phyloP scores from a whole-genome alignment of 2,797 vertebrate genomes.

The Gypaetus barbatus region DNA sequence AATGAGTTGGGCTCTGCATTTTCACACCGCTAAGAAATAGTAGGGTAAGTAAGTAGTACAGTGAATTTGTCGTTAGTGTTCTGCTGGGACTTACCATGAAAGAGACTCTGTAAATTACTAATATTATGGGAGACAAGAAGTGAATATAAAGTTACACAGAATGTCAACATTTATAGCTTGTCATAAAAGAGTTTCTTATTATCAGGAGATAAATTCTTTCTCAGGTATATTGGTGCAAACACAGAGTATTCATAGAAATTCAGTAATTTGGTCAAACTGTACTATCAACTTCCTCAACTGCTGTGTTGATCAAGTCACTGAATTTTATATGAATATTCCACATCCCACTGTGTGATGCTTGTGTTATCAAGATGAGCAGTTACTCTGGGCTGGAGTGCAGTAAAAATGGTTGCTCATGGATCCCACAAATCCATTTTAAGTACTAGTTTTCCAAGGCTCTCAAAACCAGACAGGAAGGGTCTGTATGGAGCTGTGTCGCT shows the following conservation, averaged over 20 bases:
- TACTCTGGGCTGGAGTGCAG: not conserved
- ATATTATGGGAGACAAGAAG: not conserved
- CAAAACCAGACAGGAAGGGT: not conserved
- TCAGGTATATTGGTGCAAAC: not conserved
- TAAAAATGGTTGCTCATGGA: not conserved
- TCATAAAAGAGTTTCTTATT: not conserved
- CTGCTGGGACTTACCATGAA: not conserved
- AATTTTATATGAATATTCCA: not conserved
- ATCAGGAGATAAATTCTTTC: not conserved
- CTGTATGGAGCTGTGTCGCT: not conserved
- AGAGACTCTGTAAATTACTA: not conserved
- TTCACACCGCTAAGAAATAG: not conserved
- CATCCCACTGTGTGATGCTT: rapidly evolving
- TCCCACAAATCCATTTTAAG: not conserved
- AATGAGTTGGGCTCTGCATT: not conserved
- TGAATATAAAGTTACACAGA: not conserved
- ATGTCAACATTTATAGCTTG: not conserved
- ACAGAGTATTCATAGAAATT: not conserved
- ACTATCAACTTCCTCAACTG: not conserved
- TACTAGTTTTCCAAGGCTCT: not conserved
- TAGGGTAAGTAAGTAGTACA: not conserved
- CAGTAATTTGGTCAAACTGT: not conserved
- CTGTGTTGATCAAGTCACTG: not conserved
- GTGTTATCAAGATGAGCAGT: not conserved
- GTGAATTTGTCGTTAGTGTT: not conserved